Evolutionary conservation across 2,113 vertebrate genomes (phyloP), one percentile per base, ranked within the genome.

Genomic region (Heliornis fulica): DNA sequence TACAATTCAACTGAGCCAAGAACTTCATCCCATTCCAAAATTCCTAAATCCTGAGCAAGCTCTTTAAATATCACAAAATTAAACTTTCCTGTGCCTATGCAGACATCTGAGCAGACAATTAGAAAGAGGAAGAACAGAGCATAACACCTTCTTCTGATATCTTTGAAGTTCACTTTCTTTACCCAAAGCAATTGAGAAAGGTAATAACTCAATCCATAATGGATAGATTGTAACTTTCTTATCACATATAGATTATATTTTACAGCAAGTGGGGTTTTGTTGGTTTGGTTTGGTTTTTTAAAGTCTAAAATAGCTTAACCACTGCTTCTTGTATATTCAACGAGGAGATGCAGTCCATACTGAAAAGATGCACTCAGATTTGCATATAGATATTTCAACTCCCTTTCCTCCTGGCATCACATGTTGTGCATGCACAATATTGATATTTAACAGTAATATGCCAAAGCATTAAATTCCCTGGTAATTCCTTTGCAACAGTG

Each of bases 401-500:
- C 50, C 45, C 41, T 85, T 87, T 91, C 57, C 74, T 72, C 45
- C 61, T 31, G 23, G 29, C 41, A 88, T 29, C 53, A 50, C 82
- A 77, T 10, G 10, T 65, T 89, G 45, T 91, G 81, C 89, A 83
- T 72, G 50, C 50, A 60, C 45, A 83, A 50, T 83, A 64, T 57
- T 85, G 70, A 94, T 88, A 93, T 94, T 85, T 72, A 82, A 85
- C 59, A 70, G 59, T 54, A 66, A 86, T 80, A 74, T 51, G 32
- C 63, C 54, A 80, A 74, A 85, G 66, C 41, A 70, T 82, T 91
- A 90, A 28, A 61, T 85, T 95, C 59, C 65, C 41, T 6, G 2
- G 54, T 91, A 95, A 93, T 91, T 96, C 78, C 26, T 83, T 90
- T 93, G 81, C 50, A 89, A 90, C 54, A 65, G 34, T 51, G 29